Base-by-base conservation (phyloP, 2,888 invertebrate species). In the Bibio marci region DNA sequence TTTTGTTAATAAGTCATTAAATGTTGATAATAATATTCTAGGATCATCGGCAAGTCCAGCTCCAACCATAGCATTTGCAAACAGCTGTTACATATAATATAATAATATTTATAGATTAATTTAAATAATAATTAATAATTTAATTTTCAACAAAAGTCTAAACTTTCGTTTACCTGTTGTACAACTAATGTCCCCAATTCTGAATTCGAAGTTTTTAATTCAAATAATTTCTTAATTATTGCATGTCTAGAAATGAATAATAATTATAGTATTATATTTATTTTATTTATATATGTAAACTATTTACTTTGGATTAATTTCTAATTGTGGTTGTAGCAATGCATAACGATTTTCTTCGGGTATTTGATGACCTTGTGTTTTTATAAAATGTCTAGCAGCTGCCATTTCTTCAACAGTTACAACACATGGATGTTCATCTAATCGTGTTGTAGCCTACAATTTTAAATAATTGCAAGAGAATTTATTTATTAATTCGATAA, bases 361-460 rank as follows among this genome's bases (percentile, higher is more conserved):
- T 40, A 87, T 58, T 50, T 73, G 74, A 48, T 79, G 77, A 38
- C 88, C 79, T 52, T 91, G 87, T 0, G 91, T 90, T 39, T 86
- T 73, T 39, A 95, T 76, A 53, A 95, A 94, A 61, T 95, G 94
- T 34, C 97, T 68, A 0, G 95, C 94, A 2, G 91, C 85, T 1
- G 88, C 94, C 91, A 95, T 94, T 63, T 97, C 94, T 48, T 85
- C 86, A 0, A 95, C 91, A 1, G 91, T 91, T 3, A 97, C 74
- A 2, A 94, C 85, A 57, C 94, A 95, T 0, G 97, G 95, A 64
- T 97, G 90, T 2, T 74, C 70, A 49, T 87, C 87, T 31, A 95
- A 65, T 40, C 85, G 75, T 27, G 73, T 75, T 1, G 94, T 95
- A 2, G 80, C 41, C 43, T 47, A 17, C 17, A 33, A 27, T 34